Evolutionary conservation across 2,113 vertebrate species (phyloP).

Genomic region (Dipodomys ordii): DNA sequence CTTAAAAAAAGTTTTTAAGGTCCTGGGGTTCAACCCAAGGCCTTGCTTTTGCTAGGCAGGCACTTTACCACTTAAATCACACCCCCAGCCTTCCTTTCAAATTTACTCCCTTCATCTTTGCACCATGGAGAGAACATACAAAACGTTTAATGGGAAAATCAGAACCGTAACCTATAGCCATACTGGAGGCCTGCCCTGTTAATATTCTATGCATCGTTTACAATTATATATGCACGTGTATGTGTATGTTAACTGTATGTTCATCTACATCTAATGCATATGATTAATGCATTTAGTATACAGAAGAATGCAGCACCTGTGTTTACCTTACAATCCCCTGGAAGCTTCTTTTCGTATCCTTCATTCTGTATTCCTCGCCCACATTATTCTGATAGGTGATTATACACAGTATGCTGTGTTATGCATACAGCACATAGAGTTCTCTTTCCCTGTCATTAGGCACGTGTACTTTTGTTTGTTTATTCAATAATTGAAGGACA

Average conservation of each 20-base stretch:
- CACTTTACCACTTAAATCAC: too few species aligned
- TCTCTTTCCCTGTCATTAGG: background rate
- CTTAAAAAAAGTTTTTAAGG: too few species aligned
- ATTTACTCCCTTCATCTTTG: background rate
- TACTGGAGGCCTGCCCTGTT: background rate
- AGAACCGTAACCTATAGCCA: background rate
- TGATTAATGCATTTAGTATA: background rate
- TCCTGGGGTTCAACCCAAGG: too few species aligned
- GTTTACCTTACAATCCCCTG: background rate
- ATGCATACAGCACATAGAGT: background rate
- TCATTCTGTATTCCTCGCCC: background rate
- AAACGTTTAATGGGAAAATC: background rate
- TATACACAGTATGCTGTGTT: background rate
- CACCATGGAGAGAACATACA: background rate
- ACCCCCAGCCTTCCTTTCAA: background rate
- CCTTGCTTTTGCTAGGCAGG: too few species aligned
- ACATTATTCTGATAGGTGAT: background rate
- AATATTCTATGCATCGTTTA: background rate
- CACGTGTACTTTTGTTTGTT: background rate
- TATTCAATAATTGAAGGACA: background rate
- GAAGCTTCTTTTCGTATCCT: slow-evolving; percentile 7
- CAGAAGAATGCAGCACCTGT: background rate
- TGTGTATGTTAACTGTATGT: background rate
- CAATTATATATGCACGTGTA: background rate
- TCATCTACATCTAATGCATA: background rate